Evolutionary conservation across 1,140 invertebrate species (phyloP), one percentile per base, ranked within the genome.

Genomic region (Wiebesia pumilae): DNA sequence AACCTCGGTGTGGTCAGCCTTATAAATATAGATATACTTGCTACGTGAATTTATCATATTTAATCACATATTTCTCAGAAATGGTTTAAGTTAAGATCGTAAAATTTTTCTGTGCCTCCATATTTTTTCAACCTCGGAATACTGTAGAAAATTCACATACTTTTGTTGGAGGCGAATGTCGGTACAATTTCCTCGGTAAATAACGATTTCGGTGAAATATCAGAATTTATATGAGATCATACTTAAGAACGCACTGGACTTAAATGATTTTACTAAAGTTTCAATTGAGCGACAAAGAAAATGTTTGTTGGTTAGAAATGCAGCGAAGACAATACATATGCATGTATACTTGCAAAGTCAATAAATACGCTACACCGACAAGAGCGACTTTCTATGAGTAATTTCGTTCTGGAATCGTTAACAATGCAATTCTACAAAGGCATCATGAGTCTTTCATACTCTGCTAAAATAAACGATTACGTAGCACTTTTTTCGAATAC

Each of bases 391-490:
- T 35, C 69, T 38, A 71, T 19, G 69, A 24, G 35, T 38, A 38
- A 27, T 27, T 6, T 3, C 2, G 14, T 35, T 16, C 6, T 12
- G 71, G 38, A 43, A 43, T 27, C 24, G 38, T 3, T 43, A 43
- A 81, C 62, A 80, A 79, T 47, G 62, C 75, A 51, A 6, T 19
- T 2, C 35, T 2, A 69, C 62, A 69, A 82, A 43, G 51, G 54
- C 71, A 24, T n/a, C n/a, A 54, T n/a, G 35, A 54, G 71, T 77
- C 54, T 77, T 62, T 51, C 58, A 40, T 33, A 51, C 58, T 40
- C 84, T 35, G 30, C 65, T 81, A 73, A 85, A 85, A 85, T 85
- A 73, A 87, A 83, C 40, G 71, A 83, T 87, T 87, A 87, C 81
- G 81, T 40, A 40, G 85, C 85, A 69, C 10, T 85, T 87, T 84